Evolutionary conservation across 2,888 invertebrate genomes (phyloP).

Genomic region (Alviniconcha strummeri): DNA sequence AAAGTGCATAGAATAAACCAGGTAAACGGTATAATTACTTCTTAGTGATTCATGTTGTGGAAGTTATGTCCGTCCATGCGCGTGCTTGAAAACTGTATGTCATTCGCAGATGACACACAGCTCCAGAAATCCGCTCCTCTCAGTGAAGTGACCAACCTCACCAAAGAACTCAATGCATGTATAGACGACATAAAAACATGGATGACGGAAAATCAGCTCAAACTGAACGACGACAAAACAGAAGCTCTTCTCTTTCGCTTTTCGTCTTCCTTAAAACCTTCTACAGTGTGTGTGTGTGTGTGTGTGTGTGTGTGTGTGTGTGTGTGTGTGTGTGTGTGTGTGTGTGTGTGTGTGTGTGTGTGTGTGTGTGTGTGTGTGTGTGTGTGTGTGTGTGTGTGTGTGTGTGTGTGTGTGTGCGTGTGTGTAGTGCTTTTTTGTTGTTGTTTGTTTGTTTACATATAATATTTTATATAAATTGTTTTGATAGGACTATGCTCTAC

Average conservation of each 20-base stretch:
- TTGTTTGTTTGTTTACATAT: neutral
- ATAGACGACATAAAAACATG: too few relatives aligned
- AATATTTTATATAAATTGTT: too few relatives aligned
- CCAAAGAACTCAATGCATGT: conserved; percentile 32
- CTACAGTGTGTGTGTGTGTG: too few relatives aligned
- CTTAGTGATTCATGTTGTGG: too few relatives aligned
- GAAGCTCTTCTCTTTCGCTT: too few relatives aligned
- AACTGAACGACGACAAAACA: too few relatives aligned
- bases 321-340: neutral
- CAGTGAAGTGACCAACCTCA: conserved; percentile 45
- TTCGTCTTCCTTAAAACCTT: too few relatives aligned
- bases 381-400: conserved; percentile 15
- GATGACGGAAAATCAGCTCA: too few relatives aligned
- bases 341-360: neutral
- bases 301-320: neutral
- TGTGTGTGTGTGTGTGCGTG: neutral
- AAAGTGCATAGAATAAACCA: neutral
- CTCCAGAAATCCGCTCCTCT: neutral
- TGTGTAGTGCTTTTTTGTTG: neutral
- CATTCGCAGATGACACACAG: neutral
- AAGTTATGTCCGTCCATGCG: too few relatives aligned
- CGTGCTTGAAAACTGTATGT: neutral
- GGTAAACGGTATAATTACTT: neutral
- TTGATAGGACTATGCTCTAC: too few relatives aligned
- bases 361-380: conserved; percentile 12